Evolutionary conservation across 2,113 vertebrate genomes (phyloP), one percentile per base, ranked within the genome.

Genomic region (Lucifuga dentata): DNA sequence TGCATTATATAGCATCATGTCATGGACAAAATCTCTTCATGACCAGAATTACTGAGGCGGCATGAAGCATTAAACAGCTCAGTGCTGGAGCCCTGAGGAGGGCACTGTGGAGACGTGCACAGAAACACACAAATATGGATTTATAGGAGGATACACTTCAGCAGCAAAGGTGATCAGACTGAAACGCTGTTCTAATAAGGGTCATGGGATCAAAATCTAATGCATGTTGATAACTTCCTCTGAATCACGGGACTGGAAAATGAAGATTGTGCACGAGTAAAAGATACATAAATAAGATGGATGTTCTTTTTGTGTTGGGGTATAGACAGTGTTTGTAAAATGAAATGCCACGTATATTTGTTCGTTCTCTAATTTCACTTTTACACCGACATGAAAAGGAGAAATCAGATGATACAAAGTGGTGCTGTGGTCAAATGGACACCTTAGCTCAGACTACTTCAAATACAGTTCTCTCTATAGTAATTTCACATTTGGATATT

Each of bases 91-190:
- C 29, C 83, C 89, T 89, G 84, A 70, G 75, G 89, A 78, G 85
- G 89, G 87, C 87, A 86, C 72, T 90, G 89, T 87, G 84, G 87
- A 87, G 83, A 78, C 76, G 16, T 75, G 59, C 32, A 81, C 61
- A 41, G 68, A 75, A 77, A 57, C 38, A 61, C 16, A 61, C 15
- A 5, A 16, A 26, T 24, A 19, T 55, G 67, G 36, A 21, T 50
- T 52, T 46, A 62, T 61, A 60, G 52, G n/a, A 35, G 58, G 35
- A 71, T 38, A 60, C 57, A 75, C 56, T 73, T 68, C 43, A 68
- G 58, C 62, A 45, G 62, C 65, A 40, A 16, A 55, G 69, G 44
- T 56, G 71, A 76, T 65, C 67, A 78, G 40, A 55, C 51, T 50
- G 39, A 58, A 29, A 50, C 55, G 73, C 41, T 21, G 5, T 21